Percentiles rank a stretch among this genome's conserved stretches.
These are phyloP conservation scores for Phyllostomus hastatus DNA, from an alignment of 2,113 vertebrate species.

Conservation along the genomic window DNA sequence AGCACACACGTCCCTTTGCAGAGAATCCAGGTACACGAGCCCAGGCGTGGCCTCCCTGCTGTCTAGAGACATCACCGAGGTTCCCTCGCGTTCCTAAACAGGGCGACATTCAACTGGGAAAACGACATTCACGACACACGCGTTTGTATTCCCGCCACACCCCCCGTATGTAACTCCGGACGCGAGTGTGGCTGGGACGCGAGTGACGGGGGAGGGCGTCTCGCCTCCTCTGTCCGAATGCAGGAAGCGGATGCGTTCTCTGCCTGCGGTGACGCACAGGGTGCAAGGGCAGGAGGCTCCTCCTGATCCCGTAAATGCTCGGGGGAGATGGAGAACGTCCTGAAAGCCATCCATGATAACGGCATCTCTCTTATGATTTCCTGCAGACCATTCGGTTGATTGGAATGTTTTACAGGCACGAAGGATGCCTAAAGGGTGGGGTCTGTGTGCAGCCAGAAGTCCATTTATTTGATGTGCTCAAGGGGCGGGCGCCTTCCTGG, in stretches of 20 bases:
- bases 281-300: fast-evolving
- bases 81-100: neutral
- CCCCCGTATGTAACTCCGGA: neutral
- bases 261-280: neutral
- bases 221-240: neutral
- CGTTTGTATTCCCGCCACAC: neutral
- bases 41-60: neutral
- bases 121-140: fast-evolving
- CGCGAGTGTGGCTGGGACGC: neutral
- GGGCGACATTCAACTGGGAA: neutral
- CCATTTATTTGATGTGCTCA: neutral
- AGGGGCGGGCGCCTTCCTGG: neutral
- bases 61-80: neutral
- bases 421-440: neutral
- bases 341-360: neutral
- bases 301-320: neutral
- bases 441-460: neutral
- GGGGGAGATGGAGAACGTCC: neutral
- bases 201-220: neutral
- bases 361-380: neutral
- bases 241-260: neutral
- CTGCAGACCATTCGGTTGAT: neutral
- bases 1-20: neutral
- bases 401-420: neutral
- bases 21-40: fast-evolving